Conservation (phyloP, 1,140 invertebrate genomes). For the Drosophila asahinai region DNA sequence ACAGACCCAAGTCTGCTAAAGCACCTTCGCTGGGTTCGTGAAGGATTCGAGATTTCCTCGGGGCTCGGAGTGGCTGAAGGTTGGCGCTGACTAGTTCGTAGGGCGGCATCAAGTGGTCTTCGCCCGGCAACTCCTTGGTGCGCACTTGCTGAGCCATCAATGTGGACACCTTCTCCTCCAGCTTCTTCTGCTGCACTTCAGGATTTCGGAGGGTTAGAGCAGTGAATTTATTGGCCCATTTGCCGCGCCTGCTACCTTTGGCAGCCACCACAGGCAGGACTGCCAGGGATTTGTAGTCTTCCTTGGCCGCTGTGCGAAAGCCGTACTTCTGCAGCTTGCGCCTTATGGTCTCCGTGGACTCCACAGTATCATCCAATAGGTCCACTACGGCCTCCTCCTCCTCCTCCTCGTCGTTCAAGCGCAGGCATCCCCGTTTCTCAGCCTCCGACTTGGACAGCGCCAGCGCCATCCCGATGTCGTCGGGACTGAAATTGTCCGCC, state of each 20-base stretch:
- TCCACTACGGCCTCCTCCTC: slow-evolving; percentile 49
- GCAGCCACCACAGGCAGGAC: slow-evolving; percentile 19
- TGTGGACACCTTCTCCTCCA: slow-evolving; percentile 46
- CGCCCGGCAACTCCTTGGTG: slow-evolving; percentile 2
- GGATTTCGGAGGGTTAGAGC: slow-evolving; percentile 66
- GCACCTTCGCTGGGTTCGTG: slow-evolving; percentile 22
- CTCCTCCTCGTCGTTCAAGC: slow-evolving; percentile 22
- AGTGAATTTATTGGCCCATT: slow-evolving; percentile 81
- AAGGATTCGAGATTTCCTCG: slow-evolving; percentile 16
- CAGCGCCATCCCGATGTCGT: slow-evolving; percentile 81
- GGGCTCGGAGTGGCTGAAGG: slow-evolving; percentile 10
- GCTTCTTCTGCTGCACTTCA: slow-evolving; percentile 61
- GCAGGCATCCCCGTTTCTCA: slow-evolving; percentile 48
- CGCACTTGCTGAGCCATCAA: slow-evolving; percentile 59
- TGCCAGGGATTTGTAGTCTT: slow-evolving; percentile 64
- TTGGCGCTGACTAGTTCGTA: slow-evolving; percentile 45
- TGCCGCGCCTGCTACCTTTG: slow-evolving; percentile 49
- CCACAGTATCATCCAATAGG: slow-evolving; percentile 24
- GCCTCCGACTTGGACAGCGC: slow-evolving; percentile 78
- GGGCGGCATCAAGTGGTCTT: slow-evolving; percentile 4
- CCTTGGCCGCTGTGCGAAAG: slow-evolving; percentile 65
- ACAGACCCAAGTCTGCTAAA: slow-evolving; percentile 32
- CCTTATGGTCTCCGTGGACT: slow-evolving; percentile 52
- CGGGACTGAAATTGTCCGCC: slow-evolving; percentile 74
- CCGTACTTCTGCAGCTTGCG: slow-evolving; percentile 70